Conservation (phyloP, 1,140 invertebrate genomes). For the Megalopta genalis region DNA sequence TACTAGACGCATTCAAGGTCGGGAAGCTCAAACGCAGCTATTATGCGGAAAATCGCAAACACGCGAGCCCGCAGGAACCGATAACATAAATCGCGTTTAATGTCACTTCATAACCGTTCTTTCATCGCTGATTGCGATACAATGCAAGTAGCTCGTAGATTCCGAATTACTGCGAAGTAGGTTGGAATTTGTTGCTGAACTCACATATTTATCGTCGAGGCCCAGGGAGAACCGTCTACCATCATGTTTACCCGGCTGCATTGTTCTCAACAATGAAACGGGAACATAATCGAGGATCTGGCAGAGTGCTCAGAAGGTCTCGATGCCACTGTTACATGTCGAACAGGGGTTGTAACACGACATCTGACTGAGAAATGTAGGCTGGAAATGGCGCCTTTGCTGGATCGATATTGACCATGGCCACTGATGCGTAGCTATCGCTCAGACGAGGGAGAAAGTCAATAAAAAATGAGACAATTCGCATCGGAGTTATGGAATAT, state of each 20-base stretch:
- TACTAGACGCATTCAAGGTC: too few relatives aligned
- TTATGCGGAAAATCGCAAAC: too few relatives aligned
- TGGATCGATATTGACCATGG: conserved; percentile 55
- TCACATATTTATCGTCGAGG: conserved; percentile 28
- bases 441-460: not conserved
- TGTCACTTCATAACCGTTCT: not conserved
- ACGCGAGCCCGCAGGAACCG: too few relatives aligned
- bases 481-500: not conserved
- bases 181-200: not conserved
- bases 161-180: not conserved
- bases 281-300: not conserved
- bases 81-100: too few relatives aligned
- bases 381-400: conserved; percentile 13
- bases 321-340: not conserved
- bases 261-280: conserved; percentile 18
- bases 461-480: conserved; percentile 25
- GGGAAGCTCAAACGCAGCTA: too few relatives aligned
- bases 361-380: conserved; percentile 22
- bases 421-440: not conserved
- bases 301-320: not conserved
- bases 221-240: conserved; percentile 4
- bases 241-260: conserved; percentile 10
- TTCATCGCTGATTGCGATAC: too few relatives aligned
- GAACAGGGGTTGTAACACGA: not conserved
- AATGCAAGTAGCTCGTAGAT: too few relatives aligned